phyloP scores from a whole-genome alignment of 2,797 vertebrate genomes.

The Sebastolobus alascanus region DNA sequence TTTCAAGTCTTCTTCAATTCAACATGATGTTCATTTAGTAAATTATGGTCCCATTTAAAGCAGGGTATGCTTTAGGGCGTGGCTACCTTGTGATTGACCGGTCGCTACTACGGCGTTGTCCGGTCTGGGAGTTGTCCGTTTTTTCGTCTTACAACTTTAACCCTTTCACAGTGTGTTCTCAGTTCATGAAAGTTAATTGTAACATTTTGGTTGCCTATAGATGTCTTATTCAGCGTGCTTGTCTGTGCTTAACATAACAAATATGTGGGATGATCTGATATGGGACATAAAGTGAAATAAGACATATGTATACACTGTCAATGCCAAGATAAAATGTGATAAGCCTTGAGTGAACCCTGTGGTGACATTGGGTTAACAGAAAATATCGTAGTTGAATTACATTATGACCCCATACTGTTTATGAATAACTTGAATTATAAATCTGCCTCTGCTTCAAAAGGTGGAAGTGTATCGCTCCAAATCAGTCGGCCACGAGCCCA shows the following conservation, averaged over 20 bases:
- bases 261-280: not conserved
- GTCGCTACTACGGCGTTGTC: too few relatives aligned
- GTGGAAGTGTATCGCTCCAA: conserved; percentile 98
- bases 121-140: too few relatives aligned
- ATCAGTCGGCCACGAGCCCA: conserved; percentile 97
- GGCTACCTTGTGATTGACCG: too few relatives aligned
- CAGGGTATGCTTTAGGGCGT: too few relatives aligned
- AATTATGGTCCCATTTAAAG: too few relatives aligned
- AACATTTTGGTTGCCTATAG: too few relatives aligned
- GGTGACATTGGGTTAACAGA: not conserved
- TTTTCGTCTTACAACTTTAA: too few relatives aligned
- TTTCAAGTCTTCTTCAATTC: too few relatives aligned
- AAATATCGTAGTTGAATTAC: not conserved
- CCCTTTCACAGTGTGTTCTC: too few relatives aligned
- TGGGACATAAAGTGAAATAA: not conserved
- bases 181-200: too few relatives aligned
- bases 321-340: not conserved
- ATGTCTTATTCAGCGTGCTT: too few relatives aligned
- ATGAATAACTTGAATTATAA: not conserved
- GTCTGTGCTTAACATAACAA: not conserved
- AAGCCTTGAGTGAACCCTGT: not conserved
- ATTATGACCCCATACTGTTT: not conserved
- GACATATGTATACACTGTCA: not conserved
- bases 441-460: conserved; percentile 48
- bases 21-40: too few relatives aligned